Evolutionary conservation across 2,888 invertebrate genomes (phyloP), one percentile per base, ranked within the genome.

Genomic region (Calameuta filiformis): DNA sequence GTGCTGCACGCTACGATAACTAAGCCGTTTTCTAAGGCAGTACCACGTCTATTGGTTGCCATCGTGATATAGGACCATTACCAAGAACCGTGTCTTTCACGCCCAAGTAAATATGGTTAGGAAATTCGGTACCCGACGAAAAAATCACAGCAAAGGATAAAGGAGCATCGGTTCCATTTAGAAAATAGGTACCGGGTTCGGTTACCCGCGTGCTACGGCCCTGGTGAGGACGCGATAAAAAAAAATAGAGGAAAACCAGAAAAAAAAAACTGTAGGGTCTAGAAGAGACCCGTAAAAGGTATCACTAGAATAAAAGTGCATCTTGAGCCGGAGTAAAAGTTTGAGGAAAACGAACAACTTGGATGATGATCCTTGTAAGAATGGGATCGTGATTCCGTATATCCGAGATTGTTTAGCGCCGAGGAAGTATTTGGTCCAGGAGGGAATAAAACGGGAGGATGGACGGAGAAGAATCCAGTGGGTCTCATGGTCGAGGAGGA

Each of bases 351-450:
- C 71, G 71, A 71, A 30, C 9, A 31, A 71, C 31, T 71, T 30
- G 31, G 71, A 71, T 71, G 30, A 15, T 71, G 33, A 11, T 71
- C 71, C 71, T 12, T 0, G 71, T 12, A 1, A n/a, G 12, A 30
- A 71, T 71, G 30, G 71, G 71, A 33, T 71, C 12, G 31, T 9
- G 31, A 71, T 31, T 15, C 11, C 6, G 33, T 71, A 71, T 71
- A 71, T 71, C 71, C 12, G 71, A 71, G 71, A 71, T 71, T 71
- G 71, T 71, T 71, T 71, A 71, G 71, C 71, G 71, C 12, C 31
- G 31, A 33, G 30, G 31, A 12, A 71, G 40, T 23, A 56, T 56
- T 71, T 0, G 71, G 15, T 33, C 71, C 71, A 30, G 11, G 71
- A 9, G 0, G 71, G 12, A 33, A 33, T 33, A 33, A 71, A 31